Conservation (phyloP, 1,140 invertebrate genomes). For the Manduca sexta region DNA sequence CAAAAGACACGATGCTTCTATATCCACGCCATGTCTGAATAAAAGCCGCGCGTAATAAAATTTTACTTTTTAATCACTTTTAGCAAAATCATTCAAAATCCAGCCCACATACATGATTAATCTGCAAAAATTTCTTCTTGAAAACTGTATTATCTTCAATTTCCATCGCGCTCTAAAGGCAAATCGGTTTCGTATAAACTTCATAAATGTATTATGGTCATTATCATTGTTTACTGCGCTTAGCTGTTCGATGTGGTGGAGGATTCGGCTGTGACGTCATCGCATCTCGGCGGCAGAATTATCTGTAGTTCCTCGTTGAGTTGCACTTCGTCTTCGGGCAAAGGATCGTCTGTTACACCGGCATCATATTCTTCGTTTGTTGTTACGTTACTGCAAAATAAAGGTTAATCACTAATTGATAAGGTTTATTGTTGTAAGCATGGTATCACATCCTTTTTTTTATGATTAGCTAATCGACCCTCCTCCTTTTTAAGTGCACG, state of each 20-base stretch:
- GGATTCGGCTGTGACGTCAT: conserved; percentile 43
- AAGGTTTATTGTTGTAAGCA: too few relatives aligned
- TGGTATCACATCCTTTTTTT: too few relatives aligned
- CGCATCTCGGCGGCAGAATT: conserved; percentile 53
- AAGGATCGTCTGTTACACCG: conserved; percentile 26
- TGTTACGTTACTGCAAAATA: conserved; percentile 16
- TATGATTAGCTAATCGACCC: too few relatives aligned
- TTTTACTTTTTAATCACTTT: background rate
- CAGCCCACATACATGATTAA: conserved; percentile 38
- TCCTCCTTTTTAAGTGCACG: too few relatives aligned
- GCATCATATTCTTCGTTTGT: conserved; percentile 38
- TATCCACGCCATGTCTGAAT: too few relatives aligned
- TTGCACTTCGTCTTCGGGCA: conserved; percentile 51
- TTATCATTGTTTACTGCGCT: background rate
- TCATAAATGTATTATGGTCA: conserved; percentile 8
- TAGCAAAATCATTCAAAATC: conserved; percentile 33
- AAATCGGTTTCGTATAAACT: conserved; percentile 10
- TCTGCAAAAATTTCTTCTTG: conserved; percentile 24
- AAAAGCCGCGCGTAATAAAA: background rate
- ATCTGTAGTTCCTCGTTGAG: conserved; percentile 57
- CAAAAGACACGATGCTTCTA: too few relatives aligned
- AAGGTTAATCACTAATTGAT: too few relatives aligned
- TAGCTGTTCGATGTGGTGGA: conserved; percentile 22
- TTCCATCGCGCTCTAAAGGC: conserved; percentile 19
- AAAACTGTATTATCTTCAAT: conserved; percentile 23